Evolutionary conservation across 2,797 vertebrate genomes (phyloP).

Genomic region (Schizopygopsis malacanthus): DNA sequence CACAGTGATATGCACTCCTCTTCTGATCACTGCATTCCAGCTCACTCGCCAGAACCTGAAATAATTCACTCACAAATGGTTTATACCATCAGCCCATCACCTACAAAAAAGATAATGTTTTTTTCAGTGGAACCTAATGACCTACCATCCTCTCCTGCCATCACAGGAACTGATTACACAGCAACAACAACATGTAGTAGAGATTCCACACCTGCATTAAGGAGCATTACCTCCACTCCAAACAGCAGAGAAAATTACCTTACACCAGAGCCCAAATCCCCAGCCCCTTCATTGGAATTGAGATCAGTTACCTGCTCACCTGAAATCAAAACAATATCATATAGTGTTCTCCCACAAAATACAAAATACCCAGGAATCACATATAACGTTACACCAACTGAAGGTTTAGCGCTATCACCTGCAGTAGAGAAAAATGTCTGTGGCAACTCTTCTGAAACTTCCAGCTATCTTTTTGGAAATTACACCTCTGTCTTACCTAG

Average conservation of each 20-base stretch:
- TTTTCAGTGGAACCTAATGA: slow-evolving; percentile 60
- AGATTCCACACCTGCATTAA: slow-evolving; percentile 64
- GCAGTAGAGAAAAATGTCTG: neutral
- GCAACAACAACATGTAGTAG: slow-evolving; percentile 39
- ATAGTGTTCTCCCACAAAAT: slow-evolving; percentile 57
- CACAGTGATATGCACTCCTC: slow-evolving; percentile 8
- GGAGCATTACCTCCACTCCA: slow-evolving; percentile 57
- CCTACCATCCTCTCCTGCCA: slow-evolving; percentile 60
- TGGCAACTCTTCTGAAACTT: slow-evolving; percentile 39
- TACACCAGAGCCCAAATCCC: slow-evolving; percentile 59
- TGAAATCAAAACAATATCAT: slow-evolving; percentile 58
- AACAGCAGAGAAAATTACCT: slow-evolving; percentile 58
- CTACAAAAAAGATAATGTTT: slow-evolving; percentile 53
- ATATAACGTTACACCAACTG: slow-evolving; percentile 48
- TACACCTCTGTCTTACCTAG: slow-evolving; percentile 36
- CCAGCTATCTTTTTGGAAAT: slow-evolving; percentile 45
- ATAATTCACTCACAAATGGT: slow-evolving; percentile 38
- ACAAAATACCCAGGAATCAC: slow-evolving; percentile 55
- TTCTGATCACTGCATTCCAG: slow-evolving; percentile 6
- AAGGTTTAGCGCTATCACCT: slow-evolving; percentile 33
- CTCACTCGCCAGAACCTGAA: slow-evolving; percentile 28
- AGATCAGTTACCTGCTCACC: slow-evolving; percentile 66
- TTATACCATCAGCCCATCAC: slow-evolving; percentile 44
- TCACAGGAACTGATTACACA: slow-evolving; percentile 34
- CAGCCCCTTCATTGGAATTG: slow-evolving; percentile 54